Evolutionary conservation across 1,140 invertebrate species (phyloP).

Genomic region (Pollicipes pollicipes): DNA sequence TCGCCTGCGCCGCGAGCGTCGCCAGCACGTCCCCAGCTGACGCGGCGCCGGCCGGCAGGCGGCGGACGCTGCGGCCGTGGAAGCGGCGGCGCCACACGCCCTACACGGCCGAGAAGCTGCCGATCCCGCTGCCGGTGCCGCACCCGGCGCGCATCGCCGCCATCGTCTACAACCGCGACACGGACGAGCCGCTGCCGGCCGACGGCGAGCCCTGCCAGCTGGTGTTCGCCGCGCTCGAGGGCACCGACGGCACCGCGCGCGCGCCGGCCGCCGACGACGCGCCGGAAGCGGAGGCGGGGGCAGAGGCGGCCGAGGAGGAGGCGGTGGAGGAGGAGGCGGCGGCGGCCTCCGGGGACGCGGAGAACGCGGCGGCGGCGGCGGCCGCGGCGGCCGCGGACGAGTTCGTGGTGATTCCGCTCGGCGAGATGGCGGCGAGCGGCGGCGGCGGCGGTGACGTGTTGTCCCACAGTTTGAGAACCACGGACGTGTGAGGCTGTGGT

Average conservation of each 20-base stretch:
- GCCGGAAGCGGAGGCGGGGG: no score
- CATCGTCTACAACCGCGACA: constrained; percentile 61
- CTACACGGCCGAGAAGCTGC: constrained; percentile 47
- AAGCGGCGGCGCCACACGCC: constrained; percentile 36
- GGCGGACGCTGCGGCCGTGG: constrained; percentile 41
- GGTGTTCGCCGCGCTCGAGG: background rate
- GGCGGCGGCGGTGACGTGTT: background rate
- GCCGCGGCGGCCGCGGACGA: no score
- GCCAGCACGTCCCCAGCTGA: no score
- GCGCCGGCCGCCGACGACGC: no score
- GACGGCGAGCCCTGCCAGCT: background rate
- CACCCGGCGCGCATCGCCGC: constrained; percentile 72
- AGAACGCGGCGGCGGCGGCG: background rate
- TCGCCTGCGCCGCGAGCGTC: no score
- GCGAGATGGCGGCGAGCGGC: background rate
- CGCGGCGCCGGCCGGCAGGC: constrained; percentile 31
- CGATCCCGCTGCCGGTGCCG: constrained; percentile 63
- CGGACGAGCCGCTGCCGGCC: constrained; percentile 49
- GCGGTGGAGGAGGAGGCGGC: no score
- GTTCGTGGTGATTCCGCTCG: background rate
- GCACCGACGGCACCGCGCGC: background rate
- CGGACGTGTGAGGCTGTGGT: background rate
- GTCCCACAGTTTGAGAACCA: background rate
- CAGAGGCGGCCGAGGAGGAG: no score
- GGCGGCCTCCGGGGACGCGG: background rate